Percentiles rank a stretch among this genome's conserved stretches.
phyloP scores from a whole-genome alignment of 2,888 invertebrate species.

The Nemoura dubitans region DNA sequence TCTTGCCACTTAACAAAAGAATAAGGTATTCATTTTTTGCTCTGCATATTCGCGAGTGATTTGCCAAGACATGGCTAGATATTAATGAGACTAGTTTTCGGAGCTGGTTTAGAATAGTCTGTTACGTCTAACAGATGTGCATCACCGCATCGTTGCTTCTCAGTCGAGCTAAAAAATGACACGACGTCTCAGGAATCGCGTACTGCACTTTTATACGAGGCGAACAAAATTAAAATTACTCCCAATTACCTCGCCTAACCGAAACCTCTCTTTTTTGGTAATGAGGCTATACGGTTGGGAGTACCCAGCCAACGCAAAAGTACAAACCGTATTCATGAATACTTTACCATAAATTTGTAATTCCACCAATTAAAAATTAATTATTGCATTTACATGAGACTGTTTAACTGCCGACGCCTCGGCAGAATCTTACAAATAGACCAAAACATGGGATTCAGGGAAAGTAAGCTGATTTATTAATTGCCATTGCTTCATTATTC shows the following conservation, averaged over 20 bases:
- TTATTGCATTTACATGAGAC: neutral
- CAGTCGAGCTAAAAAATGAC: neutral
- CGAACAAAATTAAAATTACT: no score
- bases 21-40: neutral
- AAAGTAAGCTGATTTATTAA: neutral
- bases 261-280: no score
- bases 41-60: no score
- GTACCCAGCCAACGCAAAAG: no score
- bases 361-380: neutral
- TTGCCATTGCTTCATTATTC: neutral
- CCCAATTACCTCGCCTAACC: no score
- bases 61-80: neutral
- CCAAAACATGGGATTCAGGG: conserved; percentile 16
- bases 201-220: no score
- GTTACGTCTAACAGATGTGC: neutral
- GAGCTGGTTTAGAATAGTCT: neutral
- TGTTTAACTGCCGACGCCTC: neutral
- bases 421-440: conserved; percentile 3
- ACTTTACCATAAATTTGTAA: neutral
- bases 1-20: neutral
- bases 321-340: no score
- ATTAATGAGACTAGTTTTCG: neutral
- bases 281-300: no score
- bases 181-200: neutral
- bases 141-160: neutral